These are phyloP conservation scores for Mallotus villosus DNA, from an alignment of 2,797 vertebrate genomes.

Conservation along the genomic window DNA sequence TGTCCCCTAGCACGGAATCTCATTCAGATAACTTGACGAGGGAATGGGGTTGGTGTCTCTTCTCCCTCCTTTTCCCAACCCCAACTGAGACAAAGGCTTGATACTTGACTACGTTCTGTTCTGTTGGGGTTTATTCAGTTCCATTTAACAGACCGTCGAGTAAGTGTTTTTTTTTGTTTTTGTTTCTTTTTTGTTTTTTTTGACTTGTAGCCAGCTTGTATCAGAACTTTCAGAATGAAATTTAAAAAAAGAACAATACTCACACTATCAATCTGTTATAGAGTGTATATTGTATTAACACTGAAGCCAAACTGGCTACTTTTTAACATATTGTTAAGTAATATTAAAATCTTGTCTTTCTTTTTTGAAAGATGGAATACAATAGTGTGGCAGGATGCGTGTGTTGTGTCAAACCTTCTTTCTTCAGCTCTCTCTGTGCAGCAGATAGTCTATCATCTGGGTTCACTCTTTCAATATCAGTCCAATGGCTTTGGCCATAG, in stretches of 20 bases:
- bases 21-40: constrained; percentile 78
- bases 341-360: constrained; percentile 99
- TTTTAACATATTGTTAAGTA: constrained; percentile 99
- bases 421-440: constrained; percentile 22
- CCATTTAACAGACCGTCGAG: constrained; percentile 87
- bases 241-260: constrained; percentile 86
- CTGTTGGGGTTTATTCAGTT: constrained; percentile 70
- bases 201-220: constrained; percentile 97
- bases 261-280: constrained; percentile 96
- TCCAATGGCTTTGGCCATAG: too few species aligned
- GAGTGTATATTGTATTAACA: constrained; percentile 99
- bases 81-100: constrained; percentile 66
- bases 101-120: constrained; percentile 81
- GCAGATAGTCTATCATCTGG: not conserved
- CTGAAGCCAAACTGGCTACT: constrained; percentile 99
- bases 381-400: constrained; percentile 93
- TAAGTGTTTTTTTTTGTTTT: constrained; percentile 81
- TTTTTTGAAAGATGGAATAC: constrained; percentile 99
- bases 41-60: constrained; percentile 75
- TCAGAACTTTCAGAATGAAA: constrained; percentile 91
- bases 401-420: constrained; percentile 74
- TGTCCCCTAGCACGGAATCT: constrained; percentile 77
- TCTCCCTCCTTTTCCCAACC: constrained; percentile 58
- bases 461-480: not conserved
- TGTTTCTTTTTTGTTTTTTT: constrained; percentile 64